These are phyloP conservation scores for Centrocercus urophasianus DNA, from an alignment of 2,113 vertebrate genomes.

Conservation along the genomic window DNA sequence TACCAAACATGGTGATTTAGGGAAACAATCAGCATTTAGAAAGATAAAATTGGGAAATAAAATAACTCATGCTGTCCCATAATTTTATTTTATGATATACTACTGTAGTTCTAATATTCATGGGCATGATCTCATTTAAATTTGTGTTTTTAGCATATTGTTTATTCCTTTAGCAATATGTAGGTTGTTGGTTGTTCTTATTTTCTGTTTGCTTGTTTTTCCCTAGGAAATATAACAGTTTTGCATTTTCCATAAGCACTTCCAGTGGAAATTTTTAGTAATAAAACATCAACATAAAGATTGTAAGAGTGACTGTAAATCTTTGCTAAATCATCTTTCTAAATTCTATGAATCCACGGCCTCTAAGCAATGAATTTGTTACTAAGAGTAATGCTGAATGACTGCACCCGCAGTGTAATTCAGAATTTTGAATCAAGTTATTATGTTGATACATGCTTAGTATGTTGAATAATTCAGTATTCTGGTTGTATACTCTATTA, in stretches of 20 bases:
- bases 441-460: not conserved
- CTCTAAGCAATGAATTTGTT: slow-evolving; percentile 30
- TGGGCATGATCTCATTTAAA: slow-evolving; percentile 48
- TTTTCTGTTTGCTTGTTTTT: not conserved
- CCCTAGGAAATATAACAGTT: slow-evolving; percentile 10
- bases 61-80: slow-evolving; percentile 35
- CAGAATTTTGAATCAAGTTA: not conserved
- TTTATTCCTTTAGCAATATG: slow-evolving; percentile 26
- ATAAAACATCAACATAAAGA: slow-evolving; percentile 55
- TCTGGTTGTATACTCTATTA: not conserved
- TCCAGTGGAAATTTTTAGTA: slow-evolving; percentile 38
- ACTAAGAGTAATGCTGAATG: not conserved
- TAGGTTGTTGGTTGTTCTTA: not conserved
- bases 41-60: slow-evolving; percentile 56
- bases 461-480: slow-evolving; percentile 26
- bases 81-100: slow-evolving; percentile 29
- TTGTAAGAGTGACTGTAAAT: slow-evolving; percentile 50
- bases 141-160: slow-evolving; percentile 38
- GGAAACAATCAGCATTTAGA: slow-evolving; percentile 60
- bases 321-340: not conserved
- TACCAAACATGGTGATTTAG: slow-evolving; percentile 57
- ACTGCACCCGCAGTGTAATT: not conserved
- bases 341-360: not conserved
- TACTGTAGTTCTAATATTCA: slow-evolving; percentile 19
- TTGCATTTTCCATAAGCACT: slow-evolving; percentile 43